These are phyloP conservation scores for Prochilodus magdalenae DNA, from an alignment of 2,113 vertebrate species.

Conservation along the genomic window DNA sequence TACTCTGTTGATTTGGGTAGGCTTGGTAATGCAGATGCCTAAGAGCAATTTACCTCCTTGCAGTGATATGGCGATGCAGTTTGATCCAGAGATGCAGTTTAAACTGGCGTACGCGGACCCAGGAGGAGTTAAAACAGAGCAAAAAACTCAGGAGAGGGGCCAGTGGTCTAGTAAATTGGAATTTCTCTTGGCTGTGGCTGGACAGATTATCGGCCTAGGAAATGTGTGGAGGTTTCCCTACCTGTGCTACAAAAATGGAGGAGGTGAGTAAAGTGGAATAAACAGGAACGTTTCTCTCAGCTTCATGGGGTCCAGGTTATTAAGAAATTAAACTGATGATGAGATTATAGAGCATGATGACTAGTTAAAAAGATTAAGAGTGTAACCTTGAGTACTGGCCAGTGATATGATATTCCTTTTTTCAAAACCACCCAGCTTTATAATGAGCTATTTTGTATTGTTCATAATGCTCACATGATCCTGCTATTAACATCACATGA, in stretches of 20 bases:
- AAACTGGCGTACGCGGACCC: constrained; percentile 50
- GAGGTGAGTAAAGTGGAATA: constrained; percentile 66
- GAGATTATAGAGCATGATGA: no score
- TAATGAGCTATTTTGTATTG: no score
- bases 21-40: constrained; percentile 23
- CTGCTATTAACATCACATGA: no score
- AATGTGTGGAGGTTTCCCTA: constrained; percentile 84
- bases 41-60: constrained; percentile 27
- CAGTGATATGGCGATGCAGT: constrained; percentile 67
- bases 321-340: neutral
- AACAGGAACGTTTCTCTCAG: neutral
- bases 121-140: neutral
- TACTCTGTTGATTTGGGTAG: constrained; percentile 4
- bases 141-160: constrained; percentile 59
- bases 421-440: no score
- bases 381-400: no score
- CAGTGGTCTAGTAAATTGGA: constrained; percentile 80
- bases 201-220: constrained; percentile 81
- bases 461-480: no score
- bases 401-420: no score
- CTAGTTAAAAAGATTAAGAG: no score
- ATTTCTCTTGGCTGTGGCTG: constrained; percentile 80
- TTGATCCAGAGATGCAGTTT: constrained; percentile 60
- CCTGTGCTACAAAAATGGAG: constrained; percentile 83
- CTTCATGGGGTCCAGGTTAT: neutral